Conservation (phyloP, 1,140 invertebrate species). For the Sycobia sp. region DNA sequence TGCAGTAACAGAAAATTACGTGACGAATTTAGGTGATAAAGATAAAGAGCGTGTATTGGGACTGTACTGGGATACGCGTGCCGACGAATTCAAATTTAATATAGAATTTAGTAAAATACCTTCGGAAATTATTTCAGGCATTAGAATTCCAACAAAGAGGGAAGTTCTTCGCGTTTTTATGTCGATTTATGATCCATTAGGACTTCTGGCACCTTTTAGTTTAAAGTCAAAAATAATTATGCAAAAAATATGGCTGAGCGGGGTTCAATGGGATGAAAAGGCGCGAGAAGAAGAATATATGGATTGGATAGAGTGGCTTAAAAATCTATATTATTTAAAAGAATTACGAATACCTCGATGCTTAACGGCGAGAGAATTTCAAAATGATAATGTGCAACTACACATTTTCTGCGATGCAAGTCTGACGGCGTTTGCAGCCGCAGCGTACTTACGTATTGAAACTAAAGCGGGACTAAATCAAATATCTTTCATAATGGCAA, state of each 20-base stretch:
- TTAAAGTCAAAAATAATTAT: slow-evolving; percentile 51
- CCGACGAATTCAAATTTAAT: slow-evolving; percentile 2
- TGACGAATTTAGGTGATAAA: not conserved
- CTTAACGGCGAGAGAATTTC: not conserved
- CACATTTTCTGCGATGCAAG: slow-evolving; percentile 41
- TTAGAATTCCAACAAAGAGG: slow-evolving; percentile 38
- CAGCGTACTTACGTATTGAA: slow-evolving; percentile 22
- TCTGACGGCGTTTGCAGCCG: slow-evolving; percentile 39
- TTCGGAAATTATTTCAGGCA: not conserved
- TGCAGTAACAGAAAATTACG: not conserved
- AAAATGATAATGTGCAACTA: not conserved
- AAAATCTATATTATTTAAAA: not conserved
- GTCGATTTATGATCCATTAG: slow-evolving; percentile 50
- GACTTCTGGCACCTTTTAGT: slow-evolving; percentile 46
- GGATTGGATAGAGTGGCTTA: slow-evolving; percentile 20
- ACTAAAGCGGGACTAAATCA: not conserved
- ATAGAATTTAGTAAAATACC: not conserved
- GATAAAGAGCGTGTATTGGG: slow-evolving; percentile 12
- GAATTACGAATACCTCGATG: not conserved
- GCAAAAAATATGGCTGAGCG: slow-evolving; percentile 43
- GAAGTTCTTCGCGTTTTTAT: too few species aligned
- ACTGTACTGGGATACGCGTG: not conserved
- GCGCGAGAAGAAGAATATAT: not conserved
- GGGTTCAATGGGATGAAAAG: slow-evolving; percentile 11
- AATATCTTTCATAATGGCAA: not conserved